Conservation (phyloP, 2,888 invertebrate genomes). For the Apamea crenata region DNA sequence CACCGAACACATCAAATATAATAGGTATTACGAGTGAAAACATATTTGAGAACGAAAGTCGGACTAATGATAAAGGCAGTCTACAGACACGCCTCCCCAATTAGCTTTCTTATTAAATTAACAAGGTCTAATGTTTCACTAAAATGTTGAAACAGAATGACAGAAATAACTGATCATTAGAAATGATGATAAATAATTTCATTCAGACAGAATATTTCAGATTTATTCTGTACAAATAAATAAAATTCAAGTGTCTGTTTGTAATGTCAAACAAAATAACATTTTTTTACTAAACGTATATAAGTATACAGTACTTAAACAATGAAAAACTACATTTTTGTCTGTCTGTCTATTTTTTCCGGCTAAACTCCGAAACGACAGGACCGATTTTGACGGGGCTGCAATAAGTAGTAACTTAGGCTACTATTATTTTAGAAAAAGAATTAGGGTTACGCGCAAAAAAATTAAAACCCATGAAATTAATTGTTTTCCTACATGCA, state of each 20-base stretch:
- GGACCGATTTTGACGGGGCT: background rate
- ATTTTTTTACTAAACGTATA: background rate
- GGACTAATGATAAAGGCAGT: background rate
- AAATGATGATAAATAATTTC: constrained; percentile 1
- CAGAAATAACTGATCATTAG: background rate
- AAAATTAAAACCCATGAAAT: background rate
- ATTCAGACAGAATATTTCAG: background rate
- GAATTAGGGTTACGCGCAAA: background rate
- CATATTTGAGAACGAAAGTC: background rate
- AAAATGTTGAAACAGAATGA: background rate
- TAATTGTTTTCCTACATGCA: background rate
- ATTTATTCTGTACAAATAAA: background rate
- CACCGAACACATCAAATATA: background rate
- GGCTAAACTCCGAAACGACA: background rate
- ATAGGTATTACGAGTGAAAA: background rate
- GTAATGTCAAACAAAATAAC: background rate
- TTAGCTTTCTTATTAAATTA: constrained; percentile 9
- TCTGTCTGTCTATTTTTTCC: background rate
- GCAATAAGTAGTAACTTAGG: background rate
- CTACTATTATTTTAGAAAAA: background rate
- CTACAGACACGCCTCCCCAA: background rate
- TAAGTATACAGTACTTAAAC: background rate
- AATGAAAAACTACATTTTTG: background rate
- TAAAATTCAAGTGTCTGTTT: background rate
- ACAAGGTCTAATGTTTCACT: background rate